These are phyloP conservation scores for Rhynchomys soricoides DNA, from an alignment of 2,113 vertebrate species.

Conservation along the genomic window DNA sequence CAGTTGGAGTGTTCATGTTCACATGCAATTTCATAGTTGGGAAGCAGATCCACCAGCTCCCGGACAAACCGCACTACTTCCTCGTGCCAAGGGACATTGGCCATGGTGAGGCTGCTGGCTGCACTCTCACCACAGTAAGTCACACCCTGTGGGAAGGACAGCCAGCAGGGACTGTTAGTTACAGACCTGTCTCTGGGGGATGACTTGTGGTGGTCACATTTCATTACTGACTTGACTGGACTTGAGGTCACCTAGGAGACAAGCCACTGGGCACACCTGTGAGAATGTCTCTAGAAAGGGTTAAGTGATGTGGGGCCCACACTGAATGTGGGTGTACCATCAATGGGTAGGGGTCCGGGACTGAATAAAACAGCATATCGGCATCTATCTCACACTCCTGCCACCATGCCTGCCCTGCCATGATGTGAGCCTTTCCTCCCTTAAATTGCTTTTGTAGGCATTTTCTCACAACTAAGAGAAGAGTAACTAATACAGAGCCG, in stretches of 20 bases:
- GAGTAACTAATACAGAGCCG: neutral
- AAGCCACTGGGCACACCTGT: neutral
- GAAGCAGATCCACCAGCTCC: constrained; percentile 90
- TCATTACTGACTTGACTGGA: too few species aligned
- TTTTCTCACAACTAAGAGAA: neutral
- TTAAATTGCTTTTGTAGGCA: neutral
- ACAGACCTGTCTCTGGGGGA: neutral
- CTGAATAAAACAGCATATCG: neutral
- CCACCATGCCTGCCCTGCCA: neutral
- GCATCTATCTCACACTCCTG: neutral
- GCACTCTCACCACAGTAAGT: constrained; percentile 97
- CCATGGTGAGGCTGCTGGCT: constrained; percentile 97
- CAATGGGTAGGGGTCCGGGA: too few species aligned
- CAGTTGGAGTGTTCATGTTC: constrained; percentile 98
- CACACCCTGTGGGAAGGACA: constrained; percentile 89
- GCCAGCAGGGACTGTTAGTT: neutral
- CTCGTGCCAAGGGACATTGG: constrained; percentile 97
- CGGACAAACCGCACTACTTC: constrained; percentile 93
- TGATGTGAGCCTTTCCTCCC: neutral
- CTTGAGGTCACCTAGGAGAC: neutral
- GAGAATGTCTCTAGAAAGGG: neutral
- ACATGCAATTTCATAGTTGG: constrained; percentile 92
- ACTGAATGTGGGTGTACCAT: neutral
- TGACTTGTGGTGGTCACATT: neutral
- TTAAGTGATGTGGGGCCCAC: neutral